Conservation (phyloP, 2,888 invertebrate genomes). For the Agrilus cyanescens region DNA sequence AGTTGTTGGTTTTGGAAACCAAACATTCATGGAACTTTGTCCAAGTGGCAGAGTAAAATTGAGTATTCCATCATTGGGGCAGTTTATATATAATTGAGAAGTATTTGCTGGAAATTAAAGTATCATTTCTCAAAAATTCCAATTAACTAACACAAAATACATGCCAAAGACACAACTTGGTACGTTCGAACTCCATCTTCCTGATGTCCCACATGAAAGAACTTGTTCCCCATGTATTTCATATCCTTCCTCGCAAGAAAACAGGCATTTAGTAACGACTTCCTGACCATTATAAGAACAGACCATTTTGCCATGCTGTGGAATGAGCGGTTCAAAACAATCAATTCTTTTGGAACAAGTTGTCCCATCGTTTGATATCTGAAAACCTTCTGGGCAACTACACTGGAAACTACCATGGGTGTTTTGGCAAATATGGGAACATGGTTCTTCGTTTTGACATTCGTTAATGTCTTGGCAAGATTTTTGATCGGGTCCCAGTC, state of each 20-base stretch:
- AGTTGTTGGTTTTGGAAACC: constrained; percentile 45
- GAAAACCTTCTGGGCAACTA: constrained; percentile 36
- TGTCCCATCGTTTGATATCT: constrained; percentile 25
- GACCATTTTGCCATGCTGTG: constrained; percentile 31
- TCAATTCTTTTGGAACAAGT: constrained; percentile 25
- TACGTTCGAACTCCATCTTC: constrained; percentile 39
- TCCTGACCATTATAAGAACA: constrained; percentile 25
- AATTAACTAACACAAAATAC: constrained; percentile 18
- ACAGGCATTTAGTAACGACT: constrained; percentile 41
- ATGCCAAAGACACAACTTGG: constrained; percentile 41
- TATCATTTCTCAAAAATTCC: neutral
- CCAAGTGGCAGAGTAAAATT: constrained; percentile 42
- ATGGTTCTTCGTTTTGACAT: constrained; percentile 45
- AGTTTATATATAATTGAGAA: constrained; percentile 47
- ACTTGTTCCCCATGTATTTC: constrained; percentile 40
- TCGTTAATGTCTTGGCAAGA: constrained; percentile 44
- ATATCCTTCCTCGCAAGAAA: constrained; percentile 42
- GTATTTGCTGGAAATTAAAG: constrained; percentile 23
- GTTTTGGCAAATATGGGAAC: constrained; percentile 49
- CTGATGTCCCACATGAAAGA: constrained; percentile 39
- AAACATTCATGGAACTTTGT: constrained; percentile 36
- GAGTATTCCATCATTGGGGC: constrained; percentile 44
- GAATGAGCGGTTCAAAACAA: constrained; percentile 20
- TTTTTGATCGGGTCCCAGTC: constrained; percentile 31
- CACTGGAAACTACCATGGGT: constrained; percentile 40